Percentiles rank a stretch among this genome's conserved stretches.
These are phyloP conservation scores for Nephrocerus scutellatus DNA, from an alignment of 2,888 invertebrate species.

Conservation along the genomic window DNA sequence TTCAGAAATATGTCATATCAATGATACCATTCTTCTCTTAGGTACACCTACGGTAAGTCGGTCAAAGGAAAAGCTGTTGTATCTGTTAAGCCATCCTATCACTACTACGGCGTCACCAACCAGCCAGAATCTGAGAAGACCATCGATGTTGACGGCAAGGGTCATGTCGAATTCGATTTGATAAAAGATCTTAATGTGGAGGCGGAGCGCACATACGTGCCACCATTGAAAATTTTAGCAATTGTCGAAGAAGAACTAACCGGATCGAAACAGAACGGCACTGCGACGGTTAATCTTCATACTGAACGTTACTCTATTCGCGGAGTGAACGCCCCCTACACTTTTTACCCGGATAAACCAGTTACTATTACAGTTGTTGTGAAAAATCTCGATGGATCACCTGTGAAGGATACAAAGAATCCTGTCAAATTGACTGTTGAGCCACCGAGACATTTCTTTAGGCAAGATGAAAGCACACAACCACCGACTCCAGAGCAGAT, in stretches of 20 bases:
- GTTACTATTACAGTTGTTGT: conserved; percentile 75
- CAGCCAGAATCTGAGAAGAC: conserved; percentile 56
- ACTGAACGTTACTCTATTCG: conserved; percentile 69
- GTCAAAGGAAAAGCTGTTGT: conserved; percentile 80
- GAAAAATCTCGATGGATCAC: conserved; percentile 62
- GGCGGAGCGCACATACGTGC: conserved; percentile 41
- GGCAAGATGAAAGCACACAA: not conserved
- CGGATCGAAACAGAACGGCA: conserved; percentile 68
- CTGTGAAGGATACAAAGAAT: conserved; percentile 54
- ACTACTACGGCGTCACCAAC: conserved; percentile 16
- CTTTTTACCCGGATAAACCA: conserved; percentile 82
- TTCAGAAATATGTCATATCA: not conserved
- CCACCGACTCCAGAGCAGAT: conserved; percentile 4
- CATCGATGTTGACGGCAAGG: conserved; percentile 57
- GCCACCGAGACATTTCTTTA: conserved; percentile 18
- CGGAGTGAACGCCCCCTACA: conserved; percentile 71
- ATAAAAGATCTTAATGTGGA: conserved; percentile 60
- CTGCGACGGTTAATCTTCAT: conserved; percentile 67
- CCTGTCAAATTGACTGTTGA: conserved; percentile 48
- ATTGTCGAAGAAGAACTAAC: conserved; percentile 87
- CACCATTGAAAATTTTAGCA: conserved; percentile 58
- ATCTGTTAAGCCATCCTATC: conserved; percentile 53
- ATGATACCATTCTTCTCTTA: conserved; percentile 34
- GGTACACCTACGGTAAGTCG: conserved; percentile 78
- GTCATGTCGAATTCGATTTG: conserved; percentile 69